phyloP scores from a whole-genome alignment of 2,888 invertebrate genomes.

The Leptopilina syphax region DNA sequence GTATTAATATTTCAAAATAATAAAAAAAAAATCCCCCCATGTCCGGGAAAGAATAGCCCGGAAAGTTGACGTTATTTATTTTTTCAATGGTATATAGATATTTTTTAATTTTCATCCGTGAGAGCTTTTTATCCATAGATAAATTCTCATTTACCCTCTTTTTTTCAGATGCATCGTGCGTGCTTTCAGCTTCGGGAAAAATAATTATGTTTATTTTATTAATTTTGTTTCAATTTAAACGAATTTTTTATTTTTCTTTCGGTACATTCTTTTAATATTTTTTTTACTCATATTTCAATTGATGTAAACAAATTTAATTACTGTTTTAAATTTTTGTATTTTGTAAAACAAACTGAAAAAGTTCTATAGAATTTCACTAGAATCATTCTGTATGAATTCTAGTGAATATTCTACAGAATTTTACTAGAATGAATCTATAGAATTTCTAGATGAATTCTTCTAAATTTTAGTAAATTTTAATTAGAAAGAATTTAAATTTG shows the following conservation, averaged over 20 bases:
- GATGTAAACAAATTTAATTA: too few relatives aligned
- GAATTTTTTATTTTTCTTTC: background rate
- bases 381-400: too few relatives aligned
- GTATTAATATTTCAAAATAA: slow-evolving; percentile 45
- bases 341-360: too few relatives aligned
- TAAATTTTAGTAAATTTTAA: too few relatives aligned
- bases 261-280: too few relatives aligned
- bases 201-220: background rate
- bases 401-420: too few relatives aligned
- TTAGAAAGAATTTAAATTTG: too few relatives aligned
- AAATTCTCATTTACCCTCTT: slow-evolving; percentile 15
- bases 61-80: slow-evolving; percentile 33
- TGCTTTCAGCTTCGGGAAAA: background rate
- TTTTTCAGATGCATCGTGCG: background rate
- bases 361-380: too few relatives aligned
- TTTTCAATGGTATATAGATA: slow-evolving; percentile 18
- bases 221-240: background rate
- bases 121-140: background rate
- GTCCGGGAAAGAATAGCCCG: background rate
- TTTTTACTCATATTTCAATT: too few relatives aligned
- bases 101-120: slow-evolving; percentile 26
- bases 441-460: too few relatives aligned
- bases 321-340: too few relatives aligned
- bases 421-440: too few relatives aligned
- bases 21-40: background rate